Evolutionary conservation across 2,888 invertebrate genomes (phyloP), one percentile per base, ranked within the genome.

Genomic region (Buathra laborator): DNA sequence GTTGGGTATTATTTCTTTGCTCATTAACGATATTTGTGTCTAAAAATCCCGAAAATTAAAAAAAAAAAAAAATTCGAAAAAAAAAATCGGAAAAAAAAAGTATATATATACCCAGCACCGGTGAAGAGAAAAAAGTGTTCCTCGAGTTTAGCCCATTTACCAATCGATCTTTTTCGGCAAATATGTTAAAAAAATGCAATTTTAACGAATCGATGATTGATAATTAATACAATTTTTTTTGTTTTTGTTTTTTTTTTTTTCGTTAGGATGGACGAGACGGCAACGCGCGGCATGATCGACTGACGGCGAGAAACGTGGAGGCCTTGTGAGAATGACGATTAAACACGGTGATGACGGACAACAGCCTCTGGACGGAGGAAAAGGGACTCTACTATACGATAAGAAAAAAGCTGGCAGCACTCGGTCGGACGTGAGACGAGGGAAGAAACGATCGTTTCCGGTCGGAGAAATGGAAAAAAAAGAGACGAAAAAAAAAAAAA

Each of bases 241-340:
- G 43, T 7, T n/a, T 68, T 24, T 76, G 68, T 12, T 72, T 46
- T 53, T n/a, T 72, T 68, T 81, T 86, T 75, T 59, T 37, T 37
- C 37, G 3, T 9, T 87, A 94, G 94, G 91, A 93, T 93, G 94
- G 93, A 93, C 92, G 94, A 93, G 93, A 90, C 92, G 94, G 93
- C 92, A 92, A 91, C 92, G 90, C 91, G 92, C 91, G 91, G 89
- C 91, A 92, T 88, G 92, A 92, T 93, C 90, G 92, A 93, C 90
- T 93, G 91, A 93, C 91, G 92, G 91, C 91, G 89, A 89, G 89
- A 90, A 90, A 89, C 87, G 80, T 79, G 86, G 87, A 89, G 78
- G 89, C 88, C 88, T 89, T 88, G 89, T 85, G 81, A 83, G 79
- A 79, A 67, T 56, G 72, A 83, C 59, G 59, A 74, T 77, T 77